These are phyloP conservation scores for Bubo blakistoni DNA, from an alignment of 2,113 vertebrate genomes.

Conservation along the genomic window DNA sequence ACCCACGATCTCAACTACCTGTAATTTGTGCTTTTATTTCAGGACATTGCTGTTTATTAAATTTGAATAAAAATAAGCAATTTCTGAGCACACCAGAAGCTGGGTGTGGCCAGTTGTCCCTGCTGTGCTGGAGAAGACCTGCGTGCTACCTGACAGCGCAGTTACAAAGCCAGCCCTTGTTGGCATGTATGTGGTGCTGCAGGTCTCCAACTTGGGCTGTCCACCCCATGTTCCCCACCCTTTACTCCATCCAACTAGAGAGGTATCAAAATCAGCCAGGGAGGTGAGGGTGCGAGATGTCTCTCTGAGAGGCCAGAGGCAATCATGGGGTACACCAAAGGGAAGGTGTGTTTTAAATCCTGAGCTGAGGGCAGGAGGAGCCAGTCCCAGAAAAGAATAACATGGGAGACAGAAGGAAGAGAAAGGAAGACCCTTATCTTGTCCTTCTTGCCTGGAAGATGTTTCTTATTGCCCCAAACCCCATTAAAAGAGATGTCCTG, in stretches of 20 bases:
- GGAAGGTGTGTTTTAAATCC: neutral
- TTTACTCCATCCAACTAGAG: neutral
- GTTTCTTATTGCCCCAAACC: neutral
- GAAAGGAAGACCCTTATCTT: neutral
- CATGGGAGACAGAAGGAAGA: neutral
- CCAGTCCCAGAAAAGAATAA: neutral
- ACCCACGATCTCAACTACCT: neutral
- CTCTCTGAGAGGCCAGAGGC: neutral
- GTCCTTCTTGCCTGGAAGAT: neutral
- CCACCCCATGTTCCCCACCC: rapidly evolving
- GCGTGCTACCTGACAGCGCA: rapidly evolving
- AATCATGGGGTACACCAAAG: no score
- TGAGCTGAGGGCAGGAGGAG: neutral
- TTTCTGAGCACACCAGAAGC: neutral
- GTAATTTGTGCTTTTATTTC: rapidly evolving
- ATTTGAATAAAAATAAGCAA: neutral
- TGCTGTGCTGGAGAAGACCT: neutral
- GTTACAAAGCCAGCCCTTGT: neutral
- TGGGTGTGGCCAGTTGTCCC: neutral
- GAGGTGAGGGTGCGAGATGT: rapidly evolving
- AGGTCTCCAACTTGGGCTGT: neutral
- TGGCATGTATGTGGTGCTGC: rapidly evolving
- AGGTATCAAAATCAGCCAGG: neutral
- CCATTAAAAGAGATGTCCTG: neutral
- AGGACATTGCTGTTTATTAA: neutral